These are phyloP conservation scores for Chloroclysta siterata DNA, from an alignment of 2,888 invertebrate species.

Conservation along the genomic window DNA sequence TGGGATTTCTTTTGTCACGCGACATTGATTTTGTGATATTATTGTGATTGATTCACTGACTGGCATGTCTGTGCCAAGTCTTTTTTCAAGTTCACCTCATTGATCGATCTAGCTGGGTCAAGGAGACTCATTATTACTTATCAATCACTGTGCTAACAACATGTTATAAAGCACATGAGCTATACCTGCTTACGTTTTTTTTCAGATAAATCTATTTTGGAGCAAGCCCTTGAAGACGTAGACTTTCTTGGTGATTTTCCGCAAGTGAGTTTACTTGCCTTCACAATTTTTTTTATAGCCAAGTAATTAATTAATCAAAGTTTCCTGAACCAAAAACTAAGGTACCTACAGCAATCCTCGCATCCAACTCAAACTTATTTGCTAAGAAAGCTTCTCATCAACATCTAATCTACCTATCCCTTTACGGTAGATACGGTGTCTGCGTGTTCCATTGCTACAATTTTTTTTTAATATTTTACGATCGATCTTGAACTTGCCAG, in stretches of 20 bases:
- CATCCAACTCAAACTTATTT: background rate
- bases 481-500: conserved; percentile 64
- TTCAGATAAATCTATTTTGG: conserved; percentile 88
- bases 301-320: too few species aligned
- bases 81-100: conserved; percentile 3
- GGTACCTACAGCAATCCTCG: too few species aligned
- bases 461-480: background rate
- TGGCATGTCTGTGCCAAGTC: background rate
- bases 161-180: background rate
- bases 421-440: conserved; percentile 8
- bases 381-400: background rate
- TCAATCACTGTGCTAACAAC: background rate
- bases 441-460: background rate
- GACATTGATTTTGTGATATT: conserved; percentile 49
- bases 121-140: background rate
- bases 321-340: too few species aligned
- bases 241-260: conserved; percentile 85
- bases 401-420: background rate
- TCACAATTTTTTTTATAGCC: background rate
- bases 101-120: conserved; percentile 3
- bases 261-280: conserved; percentile 70
- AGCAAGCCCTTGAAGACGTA: conserved; percentile 86
- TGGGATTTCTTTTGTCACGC: conserved; percentile 58
- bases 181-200: conserved; percentile 43
- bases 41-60: conserved; percentile 29